Conservation (phyloP, 2,113 vertebrate species). For the Embiotoca jacksoni region DNA sequence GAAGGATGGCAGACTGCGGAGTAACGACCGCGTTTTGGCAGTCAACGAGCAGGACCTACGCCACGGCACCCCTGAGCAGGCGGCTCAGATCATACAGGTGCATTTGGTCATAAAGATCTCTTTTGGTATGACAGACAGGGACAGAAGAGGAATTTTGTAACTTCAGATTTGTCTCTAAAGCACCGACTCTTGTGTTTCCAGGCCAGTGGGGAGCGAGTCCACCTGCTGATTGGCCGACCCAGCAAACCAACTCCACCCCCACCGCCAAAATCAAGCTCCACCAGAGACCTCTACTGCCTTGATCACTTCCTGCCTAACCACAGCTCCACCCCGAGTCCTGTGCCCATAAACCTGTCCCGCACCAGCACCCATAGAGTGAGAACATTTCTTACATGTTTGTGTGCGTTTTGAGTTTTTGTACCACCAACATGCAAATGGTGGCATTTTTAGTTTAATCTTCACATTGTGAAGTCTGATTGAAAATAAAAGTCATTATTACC, state of each 20-base stretch:
- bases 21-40: conserved; percentile 93
- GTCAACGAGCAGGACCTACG: conserved; percentile 96
- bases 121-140: not conserved
- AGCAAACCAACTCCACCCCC: conserved; percentile 87
- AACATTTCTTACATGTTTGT: not conserved
- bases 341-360: conserved; percentile 79
- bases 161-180: conserved; percentile 7
- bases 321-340: conserved; percentile 86
- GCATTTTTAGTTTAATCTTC: conserved; percentile 1
- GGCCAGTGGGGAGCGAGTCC: conserved; percentile 97
- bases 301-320: conserved; percentile 89
- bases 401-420: conserved; percentile 9
- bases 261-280: conserved; percentile 83
- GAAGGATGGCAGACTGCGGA: conserved; percentile 92
- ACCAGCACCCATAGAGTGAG: conserved; percentile 84
- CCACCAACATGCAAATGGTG: not conserved
- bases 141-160: not conserved
- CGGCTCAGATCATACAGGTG: conserved; percentile 98
- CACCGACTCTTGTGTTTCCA: conserved; percentile 66
- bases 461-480: not conserved
- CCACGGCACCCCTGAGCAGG: conserved; percentile 94
- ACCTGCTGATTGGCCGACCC: conserved; percentile 90
- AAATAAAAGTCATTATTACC: not conserved
- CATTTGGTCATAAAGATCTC: not conserved
- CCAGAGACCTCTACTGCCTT: conserved; percentile 88